Conservation (phyloP, 2,113 vertebrate species). For the Fukomys damarensis region DNA sequence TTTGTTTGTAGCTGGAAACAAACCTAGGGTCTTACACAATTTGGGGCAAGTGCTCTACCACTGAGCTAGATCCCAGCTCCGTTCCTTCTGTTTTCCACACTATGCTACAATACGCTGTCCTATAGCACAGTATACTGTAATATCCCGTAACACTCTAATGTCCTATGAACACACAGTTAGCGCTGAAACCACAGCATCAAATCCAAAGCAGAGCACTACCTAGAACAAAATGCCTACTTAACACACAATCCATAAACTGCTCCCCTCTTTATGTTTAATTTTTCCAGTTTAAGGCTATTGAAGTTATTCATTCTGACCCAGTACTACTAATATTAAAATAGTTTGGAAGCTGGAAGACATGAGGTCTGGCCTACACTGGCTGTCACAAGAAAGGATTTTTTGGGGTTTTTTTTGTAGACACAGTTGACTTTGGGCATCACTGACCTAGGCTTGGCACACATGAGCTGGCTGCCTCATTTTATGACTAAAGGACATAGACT, state of each 20-base stretch:
- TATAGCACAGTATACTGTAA: no score
- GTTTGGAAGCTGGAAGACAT: background rate
- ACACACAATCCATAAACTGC: background rate
- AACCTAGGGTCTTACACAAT: background rate
- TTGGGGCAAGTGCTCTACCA: background rate
- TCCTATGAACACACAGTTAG: background rate
- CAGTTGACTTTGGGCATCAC: no score
- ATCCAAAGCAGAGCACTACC: background rate
- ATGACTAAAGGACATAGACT: background rate
- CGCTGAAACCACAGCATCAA: background rate
- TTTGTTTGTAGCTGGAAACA: background rate
- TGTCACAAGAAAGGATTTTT: background rate
- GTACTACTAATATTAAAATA: background rate
- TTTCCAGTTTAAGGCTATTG: background rate
- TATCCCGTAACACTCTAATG: no score
- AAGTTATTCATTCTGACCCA: background rate
- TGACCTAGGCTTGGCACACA: background rate
- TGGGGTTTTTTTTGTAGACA: no score
- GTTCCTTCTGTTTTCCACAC: background rate
- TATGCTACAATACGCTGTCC: no score
- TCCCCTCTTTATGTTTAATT: background rate
- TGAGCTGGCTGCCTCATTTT: background rate
- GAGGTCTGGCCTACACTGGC: no score
- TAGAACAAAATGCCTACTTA: background rate
- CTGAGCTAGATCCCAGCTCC: background rate